A percentile compares a stretch with the other conserved stretches of the same genome.
Evolutionary conservation across 2,113 vertebrate genomes (phyloP).

Genomic region (Mola mola): DNA sequence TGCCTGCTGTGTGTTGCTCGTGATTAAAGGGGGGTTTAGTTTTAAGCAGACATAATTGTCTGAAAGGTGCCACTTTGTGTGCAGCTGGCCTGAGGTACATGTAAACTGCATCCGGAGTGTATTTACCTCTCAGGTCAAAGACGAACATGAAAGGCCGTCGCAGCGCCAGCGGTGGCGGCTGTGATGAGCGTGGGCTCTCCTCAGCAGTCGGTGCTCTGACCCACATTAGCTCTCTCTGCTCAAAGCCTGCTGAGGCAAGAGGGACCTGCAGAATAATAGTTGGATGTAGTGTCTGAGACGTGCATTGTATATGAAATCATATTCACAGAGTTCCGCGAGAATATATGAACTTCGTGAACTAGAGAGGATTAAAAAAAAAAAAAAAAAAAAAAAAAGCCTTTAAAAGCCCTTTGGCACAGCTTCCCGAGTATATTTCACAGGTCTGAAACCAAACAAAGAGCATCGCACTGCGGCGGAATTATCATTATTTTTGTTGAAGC

Average conservation of each 20-base stretch:
- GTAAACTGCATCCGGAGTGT: constrained; percentile 49
- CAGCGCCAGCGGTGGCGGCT: constrained; percentile 34
- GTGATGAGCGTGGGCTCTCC: constrained; percentile 60
- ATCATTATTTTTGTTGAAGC: too few relatives aligned
- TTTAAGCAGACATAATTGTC: constrained; percentile 20
- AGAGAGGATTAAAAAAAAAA: constrained; percentile 20
- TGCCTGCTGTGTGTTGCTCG: constrained; percentile 11
- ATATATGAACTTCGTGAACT: constrained; percentile 53
- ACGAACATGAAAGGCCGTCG: constrained; percentile 57
- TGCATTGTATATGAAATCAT: constrained; percentile 39
- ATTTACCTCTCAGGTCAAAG: constrained; percentile 71
- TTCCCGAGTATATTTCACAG: constrained; percentile 15
- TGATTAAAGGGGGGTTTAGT: constrained; percentile 31
- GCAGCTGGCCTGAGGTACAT: constrained; percentile 33
- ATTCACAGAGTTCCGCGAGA: constrained; percentile 42
- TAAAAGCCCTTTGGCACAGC: constrained; percentile 41
- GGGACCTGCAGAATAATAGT: constrained; percentile 55
- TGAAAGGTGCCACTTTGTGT: constrained; percentile 12
- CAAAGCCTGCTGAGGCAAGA: constrained; percentile 31
- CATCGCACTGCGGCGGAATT: too few relatives aligned
- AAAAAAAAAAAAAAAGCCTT: constrained; percentile 30
- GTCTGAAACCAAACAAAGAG: too few relatives aligned
- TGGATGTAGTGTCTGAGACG: constrained; percentile 36
- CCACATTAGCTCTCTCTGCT: constrained; percentile 61
- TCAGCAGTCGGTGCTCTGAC: constrained; percentile 59